Evolutionary conservation across 2,888 invertebrate genomes (phyloP), one percentile per base, ranked within the genome.

Genomic region (Cabera pusaria): DNA sequence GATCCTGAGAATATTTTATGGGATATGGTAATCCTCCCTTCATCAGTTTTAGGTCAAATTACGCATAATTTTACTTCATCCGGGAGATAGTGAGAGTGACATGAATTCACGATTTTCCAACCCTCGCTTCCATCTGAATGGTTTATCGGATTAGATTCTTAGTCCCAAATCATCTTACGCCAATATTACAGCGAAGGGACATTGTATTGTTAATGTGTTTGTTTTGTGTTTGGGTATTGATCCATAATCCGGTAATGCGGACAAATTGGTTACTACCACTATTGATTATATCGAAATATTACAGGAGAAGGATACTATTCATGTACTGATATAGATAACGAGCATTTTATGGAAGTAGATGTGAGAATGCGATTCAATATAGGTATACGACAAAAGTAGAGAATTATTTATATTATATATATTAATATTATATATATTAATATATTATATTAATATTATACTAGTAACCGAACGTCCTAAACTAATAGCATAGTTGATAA

Each of bases 31-130:
- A 44, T 51, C 26, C 33, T 24, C 26, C 21, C 39, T 46, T 48
- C 48, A 46, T 46, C 39, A 48, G 45, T 43, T 49, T 45, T 44
- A 43, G 48, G 48, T 50, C 54, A 43, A 49, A 50, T 44, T 52
- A 46, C 33, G 54, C 51, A 54, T 52, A 49, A 48, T 50, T 49
- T 44, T 39, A 31, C 33, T 27, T 33, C 44, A 44, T 45, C 42
- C 31, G 32, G 11, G 33, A 45, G 34, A 44, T 44, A 49, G 40
- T 39, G 36, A 42, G 34, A 46, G 35, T 39, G 45, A 37, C 44
- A 35, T 43, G 36, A 37, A 39, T 31, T 32, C 23, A 35, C 24
- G 23, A 39, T 39, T 38, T 28, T 37, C 41, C 39, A 39, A 41
- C 45, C 45, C 42, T 45, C 28, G 36, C 47, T 43, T 45, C 32